phyloP scores from a whole-genome alignment of 2,113 vertebrate genomes.

The Alouatta palliata region DNA sequence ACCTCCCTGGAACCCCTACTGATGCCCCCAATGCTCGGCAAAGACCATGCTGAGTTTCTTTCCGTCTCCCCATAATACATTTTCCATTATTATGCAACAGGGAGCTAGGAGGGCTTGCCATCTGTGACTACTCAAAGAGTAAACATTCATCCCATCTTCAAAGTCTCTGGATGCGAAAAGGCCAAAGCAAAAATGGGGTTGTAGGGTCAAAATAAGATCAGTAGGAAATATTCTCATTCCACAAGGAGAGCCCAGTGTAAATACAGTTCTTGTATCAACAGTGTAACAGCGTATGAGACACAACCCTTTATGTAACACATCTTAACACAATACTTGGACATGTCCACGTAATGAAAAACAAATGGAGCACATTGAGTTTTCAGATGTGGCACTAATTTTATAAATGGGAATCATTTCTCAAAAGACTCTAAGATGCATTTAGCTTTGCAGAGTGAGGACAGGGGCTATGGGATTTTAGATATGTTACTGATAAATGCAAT shows the following conservation, averaged over 20 bases:
- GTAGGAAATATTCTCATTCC: not conserved
- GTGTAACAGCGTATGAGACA: not conserved
- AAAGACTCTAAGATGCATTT: not conserved
- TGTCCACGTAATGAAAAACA: not conserved
- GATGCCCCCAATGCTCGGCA: not conserved
- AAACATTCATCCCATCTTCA: not conserved
- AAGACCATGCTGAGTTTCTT: not conserved
- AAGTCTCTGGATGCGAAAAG: not conserved
- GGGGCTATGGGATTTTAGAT: not conserved
- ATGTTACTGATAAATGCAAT: not conserved
- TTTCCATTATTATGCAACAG: not conserved
- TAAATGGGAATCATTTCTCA: not conserved
- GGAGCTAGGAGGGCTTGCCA: not conserved
- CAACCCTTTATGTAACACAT: not conserved
- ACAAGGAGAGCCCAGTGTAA: not conserved
- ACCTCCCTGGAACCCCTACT: not conserved
- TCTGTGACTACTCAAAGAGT: not conserved
- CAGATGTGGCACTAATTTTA: not conserved
- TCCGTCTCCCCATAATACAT: not conserved
- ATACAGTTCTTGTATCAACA: not conserved
- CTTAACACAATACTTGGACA: not conserved
- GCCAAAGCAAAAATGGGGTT: not conserved
- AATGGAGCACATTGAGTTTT: not conserved
- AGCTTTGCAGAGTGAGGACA: not conserved
- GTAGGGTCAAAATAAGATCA: not conserved